phyloP scores from a whole-genome alignment of 2,888 invertebrate genomes.

The Hirudinaria manillensis region DNA sequence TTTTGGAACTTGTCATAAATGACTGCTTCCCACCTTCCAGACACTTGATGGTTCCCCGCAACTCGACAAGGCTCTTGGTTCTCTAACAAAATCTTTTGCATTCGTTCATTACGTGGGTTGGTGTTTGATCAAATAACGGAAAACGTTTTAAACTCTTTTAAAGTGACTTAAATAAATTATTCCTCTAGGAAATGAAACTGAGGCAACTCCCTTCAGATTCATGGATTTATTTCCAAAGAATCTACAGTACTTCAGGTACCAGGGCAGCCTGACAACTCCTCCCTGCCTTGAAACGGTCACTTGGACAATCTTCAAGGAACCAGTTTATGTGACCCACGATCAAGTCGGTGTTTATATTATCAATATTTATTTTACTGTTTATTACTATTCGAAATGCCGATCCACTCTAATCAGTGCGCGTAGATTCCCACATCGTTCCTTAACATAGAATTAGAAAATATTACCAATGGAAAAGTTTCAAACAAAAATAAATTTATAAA shows the following conservation, averaged over 20 bases:
- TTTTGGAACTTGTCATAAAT: neutral
- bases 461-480: no score
- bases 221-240: conserved; percentile 1
- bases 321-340: neutral
- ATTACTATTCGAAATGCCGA: no score
- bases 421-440: no score
- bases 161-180: neutral
- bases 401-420: no score
- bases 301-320: conserved; percentile 1
- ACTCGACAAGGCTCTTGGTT: neutral
- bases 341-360: neutral
- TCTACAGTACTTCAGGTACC: conserved; percentile 17
- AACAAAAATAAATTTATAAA: no score
- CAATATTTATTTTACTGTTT: no score
- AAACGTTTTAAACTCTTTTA: neutral
- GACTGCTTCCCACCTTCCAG: neutral
- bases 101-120: neutral
- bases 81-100: neutral
- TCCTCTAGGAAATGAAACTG: conserved; percentile 10
- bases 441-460: no score
- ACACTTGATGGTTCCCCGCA: neutral
- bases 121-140: neutral
- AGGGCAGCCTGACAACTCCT: conserved; percentile 19
- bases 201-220: neutral
- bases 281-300: neutral